Percentiles rank a stretch among this genome's conserved stretches.
phyloP scores from a whole-genome alignment of 2,797 vertebrate genomes.

The Percopsis omiscomaycus region DNA sequence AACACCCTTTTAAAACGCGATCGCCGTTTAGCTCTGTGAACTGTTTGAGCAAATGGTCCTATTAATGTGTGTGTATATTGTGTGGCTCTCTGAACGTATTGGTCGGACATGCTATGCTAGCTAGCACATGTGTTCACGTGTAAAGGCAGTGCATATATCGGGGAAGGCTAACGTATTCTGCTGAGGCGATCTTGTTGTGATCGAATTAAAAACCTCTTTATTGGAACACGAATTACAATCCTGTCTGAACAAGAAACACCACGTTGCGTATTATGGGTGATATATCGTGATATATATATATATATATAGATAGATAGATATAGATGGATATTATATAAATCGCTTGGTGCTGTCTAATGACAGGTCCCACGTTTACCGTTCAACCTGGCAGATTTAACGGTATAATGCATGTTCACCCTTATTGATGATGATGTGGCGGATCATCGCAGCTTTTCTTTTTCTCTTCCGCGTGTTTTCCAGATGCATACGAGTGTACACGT shows the following conservation, averaged over 20 bases:
- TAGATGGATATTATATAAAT: too few relatives aligned
- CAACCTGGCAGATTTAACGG: background rate
- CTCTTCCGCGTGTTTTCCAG: background rate
- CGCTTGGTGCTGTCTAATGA: background rate
- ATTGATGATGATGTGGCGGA: background rate
- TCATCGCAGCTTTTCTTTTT: background rate
- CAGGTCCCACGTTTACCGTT: too few relatives aligned
- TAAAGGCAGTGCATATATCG: background rate
- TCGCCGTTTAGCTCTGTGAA: background rate
- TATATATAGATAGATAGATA: too few relatives aligned
- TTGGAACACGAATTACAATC: too few relatives aligned
- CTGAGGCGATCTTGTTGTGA: too few relatives aligned
- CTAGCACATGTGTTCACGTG: constrained; percentile 56
- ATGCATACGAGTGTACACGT: constrained; percentile 46
- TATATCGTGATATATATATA: too few relatives aligned
- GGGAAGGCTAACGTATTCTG: background rate
- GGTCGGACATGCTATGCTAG: constrained; percentile 3
- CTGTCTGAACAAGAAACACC: too few relatives aligned
- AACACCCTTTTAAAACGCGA: background rate
- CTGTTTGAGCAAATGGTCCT: background rate
- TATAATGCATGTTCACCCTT: background rate
- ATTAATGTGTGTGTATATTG: background rate
- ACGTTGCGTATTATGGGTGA: too few relatives aligned
- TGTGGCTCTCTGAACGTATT: background rate
- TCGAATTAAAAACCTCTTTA: too few relatives aligned